Base-by-base conservation (phyloP, 2,888 invertebrate genomes). In the Amphipyra tragopoginis region DNA sequence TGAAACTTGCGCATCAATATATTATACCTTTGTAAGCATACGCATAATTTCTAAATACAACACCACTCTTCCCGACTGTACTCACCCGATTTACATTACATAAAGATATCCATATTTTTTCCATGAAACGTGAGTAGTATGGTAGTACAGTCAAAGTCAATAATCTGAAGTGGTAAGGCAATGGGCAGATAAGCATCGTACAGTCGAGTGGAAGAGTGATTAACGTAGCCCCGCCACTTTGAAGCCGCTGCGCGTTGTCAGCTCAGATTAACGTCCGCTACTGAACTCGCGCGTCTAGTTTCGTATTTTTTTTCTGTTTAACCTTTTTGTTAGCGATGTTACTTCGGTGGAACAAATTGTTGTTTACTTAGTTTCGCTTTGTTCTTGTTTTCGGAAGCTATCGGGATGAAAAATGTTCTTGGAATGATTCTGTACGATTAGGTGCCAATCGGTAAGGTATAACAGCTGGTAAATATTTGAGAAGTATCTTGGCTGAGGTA, bases 201-300 rank as follows among this genome's bases (percentile, higher is more conserved):
- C 89, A 88, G 84, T 86, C 86, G 85, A 84, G 85, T 88, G 89
- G 89, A 90, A 87, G 86, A 88, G 87, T 90, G 90, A 91, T 90
- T 90, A 90, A 84, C 82, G 85, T 78, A 57, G 77, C 66, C 71
- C 56, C 73, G 81, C 79, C 79, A 78, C 80, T 80, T 79, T 79
- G 64, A 60, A 71, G 70, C 77, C 55, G 79, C 79, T 76, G 79
- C 59, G 83, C 79, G 80, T 81, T 83, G 86, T 83, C 87, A 68
- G 73, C 73, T 84, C 77, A 72, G 75, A 85, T 88, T 83, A 84
- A 78, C 77, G 79, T 78, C 72, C 68, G 84, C 85, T 83, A 83
- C 82, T 72, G 80, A 75, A 75, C 77, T 72, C 69, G 51, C 64
- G 51, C 64, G 64, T 76, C 72, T 72, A 72, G 61, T 75, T 80